Evolutionary conservation across 2,888 invertebrate species (phyloP).

Genomic region (Notodonta dromedarius): DNA sequence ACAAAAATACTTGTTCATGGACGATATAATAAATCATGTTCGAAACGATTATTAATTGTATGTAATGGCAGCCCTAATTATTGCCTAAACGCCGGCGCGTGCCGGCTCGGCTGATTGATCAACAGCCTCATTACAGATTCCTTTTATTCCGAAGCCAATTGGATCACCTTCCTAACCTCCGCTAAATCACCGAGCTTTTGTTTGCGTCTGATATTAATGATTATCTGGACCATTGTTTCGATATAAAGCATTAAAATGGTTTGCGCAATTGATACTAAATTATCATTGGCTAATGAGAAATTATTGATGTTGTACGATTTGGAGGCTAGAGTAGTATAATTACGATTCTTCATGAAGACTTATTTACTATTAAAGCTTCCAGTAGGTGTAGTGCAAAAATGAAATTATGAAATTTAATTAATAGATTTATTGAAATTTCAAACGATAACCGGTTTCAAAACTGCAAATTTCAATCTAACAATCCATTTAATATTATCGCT

Average conservation of each 20-base stretch:
- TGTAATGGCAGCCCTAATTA: conserved; percentile 11
- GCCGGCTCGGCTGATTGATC: conserved; percentile 70
- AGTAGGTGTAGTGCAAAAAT: background rate
- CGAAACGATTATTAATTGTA: background rate
- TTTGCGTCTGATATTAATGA: conserved; percentile 55
- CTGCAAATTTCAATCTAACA: conserved; percentile 12
- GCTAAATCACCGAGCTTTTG: conserved; percentile 48
- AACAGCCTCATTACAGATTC: conserved; percentile 54
- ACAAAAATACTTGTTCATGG: background rate
- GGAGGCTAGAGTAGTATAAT: background rate
- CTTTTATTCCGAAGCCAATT: conserved; percentile 42
- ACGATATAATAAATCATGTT: background rate
- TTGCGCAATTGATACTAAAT: conserved; percentile 33
- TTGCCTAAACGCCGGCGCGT: conserved; percentile 37
- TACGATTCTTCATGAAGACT: background rate
- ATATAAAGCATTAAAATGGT: conserved; percentile 19
- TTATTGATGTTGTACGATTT: conserved; percentile 20
- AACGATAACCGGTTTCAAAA: background rate
- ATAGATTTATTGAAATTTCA: background rate
- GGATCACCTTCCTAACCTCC: conserved; percentile 27
- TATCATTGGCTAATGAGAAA: conserved; percentile 22
- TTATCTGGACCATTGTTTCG: conserved; percentile 40
- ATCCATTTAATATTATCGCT: conserved; percentile 22
- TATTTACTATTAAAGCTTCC: background rate
- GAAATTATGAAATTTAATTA: background rate